A percentile compares a stretch with the other conserved stretches of the same genome.
phyloP scores from a whole-genome alignment of 1,140 invertebrate genomes.

The Dendrolimus kikuchii region DNA sequence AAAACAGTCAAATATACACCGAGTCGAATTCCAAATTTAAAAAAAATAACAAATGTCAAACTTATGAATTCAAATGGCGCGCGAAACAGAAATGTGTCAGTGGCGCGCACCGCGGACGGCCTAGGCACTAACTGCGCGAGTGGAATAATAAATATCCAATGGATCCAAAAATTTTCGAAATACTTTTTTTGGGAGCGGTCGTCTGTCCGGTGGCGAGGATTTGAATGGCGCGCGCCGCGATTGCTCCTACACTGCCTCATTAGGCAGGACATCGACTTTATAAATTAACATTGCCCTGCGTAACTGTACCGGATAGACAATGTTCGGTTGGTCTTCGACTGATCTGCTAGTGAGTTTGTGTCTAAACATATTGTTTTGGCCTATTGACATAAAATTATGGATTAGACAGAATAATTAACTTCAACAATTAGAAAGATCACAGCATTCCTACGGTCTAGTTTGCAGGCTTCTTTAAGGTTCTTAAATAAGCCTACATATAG shows the following conservation, averaged over 20 bases:
- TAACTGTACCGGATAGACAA: slow-evolving; percentile 46
- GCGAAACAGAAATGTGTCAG: slow-evolving; percentile 67
- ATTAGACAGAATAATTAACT: too few species aligned
- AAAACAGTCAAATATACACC: slow-evolving; percentile 38
- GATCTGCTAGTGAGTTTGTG: too few species aligned
- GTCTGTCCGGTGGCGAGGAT: slow-evolving; percentile 35
- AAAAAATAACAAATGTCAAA: slow-evolving; percentile 41
- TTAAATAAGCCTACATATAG: too few species aligned
- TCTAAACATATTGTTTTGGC: too few species aligned
- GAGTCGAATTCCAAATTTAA: slow-evolving; percentile 28
- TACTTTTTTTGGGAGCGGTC: slow-evolving; percentile 41
- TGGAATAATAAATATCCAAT: slow-evolving; percentile 39
- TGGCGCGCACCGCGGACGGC: slow-evolving; percentile 58
- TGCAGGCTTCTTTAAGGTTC: too few species aligned
- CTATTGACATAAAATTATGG: too few species aligned
- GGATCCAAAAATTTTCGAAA: slow-evolving; percentile 45
- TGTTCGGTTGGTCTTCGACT: slow-evolving; percentile 2
- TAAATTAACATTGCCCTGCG: slow-evolving; percentile 59
- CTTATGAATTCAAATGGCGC: slow-evolving; percentile 67
- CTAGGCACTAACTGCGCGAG: slow-evolving; percentile 46
- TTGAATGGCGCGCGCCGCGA: slow-evolving; percentile 45
- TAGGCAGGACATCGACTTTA: slow-evolving; percentile 66
- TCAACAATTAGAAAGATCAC: too few species aligned
- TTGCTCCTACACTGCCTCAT: slow-evolving; percentile 52
- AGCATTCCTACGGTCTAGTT: too few species aligned